Evolutionary conservation across 2,113 vertebrate genomes (phyloP).

Genomic region (Prunella himalayana): DNA sequence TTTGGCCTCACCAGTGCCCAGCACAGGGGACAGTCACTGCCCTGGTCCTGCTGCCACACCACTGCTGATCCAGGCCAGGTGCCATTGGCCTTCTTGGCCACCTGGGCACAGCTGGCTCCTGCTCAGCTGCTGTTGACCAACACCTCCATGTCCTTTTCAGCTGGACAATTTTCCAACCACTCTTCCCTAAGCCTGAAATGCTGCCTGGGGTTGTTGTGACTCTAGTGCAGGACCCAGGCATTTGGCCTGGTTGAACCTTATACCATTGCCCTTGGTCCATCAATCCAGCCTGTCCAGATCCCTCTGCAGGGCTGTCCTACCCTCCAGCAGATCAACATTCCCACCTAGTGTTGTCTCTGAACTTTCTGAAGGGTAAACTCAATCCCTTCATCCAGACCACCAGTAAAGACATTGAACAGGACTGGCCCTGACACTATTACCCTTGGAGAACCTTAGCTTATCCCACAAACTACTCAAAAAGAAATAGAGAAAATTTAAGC

Average conservation of each 20-base stretch:
- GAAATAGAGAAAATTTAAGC: neutral
- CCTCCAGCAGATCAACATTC: neutral
- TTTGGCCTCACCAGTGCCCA: fast-evolving
- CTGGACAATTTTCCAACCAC: neutral
- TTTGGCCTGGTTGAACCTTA: neutral
- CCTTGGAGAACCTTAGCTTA: neutral
- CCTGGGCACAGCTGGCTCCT: neutral
- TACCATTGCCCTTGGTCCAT: fast-evolving
- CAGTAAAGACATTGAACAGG: neutral
- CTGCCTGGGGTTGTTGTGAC: neutral
- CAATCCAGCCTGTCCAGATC: neutral
- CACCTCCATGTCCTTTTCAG: fast-evolving
- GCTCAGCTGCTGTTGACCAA: fast-evolving
- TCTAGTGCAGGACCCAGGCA: neutral
- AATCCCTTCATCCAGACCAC: neutral
- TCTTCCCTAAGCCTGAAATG: neutral
- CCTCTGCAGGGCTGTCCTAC: neutral
- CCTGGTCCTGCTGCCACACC: neutral
- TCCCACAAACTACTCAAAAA: neutral
- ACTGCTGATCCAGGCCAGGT: neutral
- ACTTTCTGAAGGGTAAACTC: neutral
- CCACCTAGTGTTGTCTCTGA: neutral
- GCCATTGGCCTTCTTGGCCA: neutral
- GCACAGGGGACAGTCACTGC: fast-evolving
- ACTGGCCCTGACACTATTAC: neutral